These are phyloP conservation scores for Leucopternis melanops DNA, from an alignment of 2,113 vertebrate species.

Conservation along the genomic window DNA sequence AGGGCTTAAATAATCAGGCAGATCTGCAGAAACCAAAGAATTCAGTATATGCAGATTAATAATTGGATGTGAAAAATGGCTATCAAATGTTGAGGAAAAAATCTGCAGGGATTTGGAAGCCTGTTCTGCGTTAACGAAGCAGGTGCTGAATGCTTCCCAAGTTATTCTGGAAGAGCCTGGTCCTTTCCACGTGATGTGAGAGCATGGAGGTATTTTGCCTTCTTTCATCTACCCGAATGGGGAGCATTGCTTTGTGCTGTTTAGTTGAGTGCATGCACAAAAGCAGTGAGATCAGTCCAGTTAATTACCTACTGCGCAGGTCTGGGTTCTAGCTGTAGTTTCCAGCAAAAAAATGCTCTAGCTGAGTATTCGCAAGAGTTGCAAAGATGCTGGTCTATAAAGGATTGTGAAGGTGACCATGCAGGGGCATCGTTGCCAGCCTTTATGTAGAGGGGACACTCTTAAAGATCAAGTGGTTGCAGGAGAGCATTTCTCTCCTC, in stretches of 20 bases:
- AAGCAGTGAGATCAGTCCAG: neutral
- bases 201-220: neutral
- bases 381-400: neutral
- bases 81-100: neutral
- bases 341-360: neutral
- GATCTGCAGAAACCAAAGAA: constrained; percentile 15
- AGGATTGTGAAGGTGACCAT: neutral
- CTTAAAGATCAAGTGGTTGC: neutral
- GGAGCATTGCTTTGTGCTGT: neutral
- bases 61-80: constrained; percentile 26
- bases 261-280: neutral
- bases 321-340: neutral
- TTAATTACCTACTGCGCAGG: neutral
- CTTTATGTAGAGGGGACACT: neutral
- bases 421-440: neutral
- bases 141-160: neutral
- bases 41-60: constrained; percentile 27
- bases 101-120: neutral
- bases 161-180: neutral
- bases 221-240: neutral
- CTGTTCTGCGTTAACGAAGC: neutral
- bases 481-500: neutral
- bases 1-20: constrained; percentile 13
- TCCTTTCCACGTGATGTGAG: neutral
- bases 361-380: neutral